A percentile compares a stretch with the other conserved stretches of the same genome.
These are phyloP conservation scores for Helleia helle DNA, from an alignment of 2,888 invertebrate species.

Conservation along the genomic window DNA sequence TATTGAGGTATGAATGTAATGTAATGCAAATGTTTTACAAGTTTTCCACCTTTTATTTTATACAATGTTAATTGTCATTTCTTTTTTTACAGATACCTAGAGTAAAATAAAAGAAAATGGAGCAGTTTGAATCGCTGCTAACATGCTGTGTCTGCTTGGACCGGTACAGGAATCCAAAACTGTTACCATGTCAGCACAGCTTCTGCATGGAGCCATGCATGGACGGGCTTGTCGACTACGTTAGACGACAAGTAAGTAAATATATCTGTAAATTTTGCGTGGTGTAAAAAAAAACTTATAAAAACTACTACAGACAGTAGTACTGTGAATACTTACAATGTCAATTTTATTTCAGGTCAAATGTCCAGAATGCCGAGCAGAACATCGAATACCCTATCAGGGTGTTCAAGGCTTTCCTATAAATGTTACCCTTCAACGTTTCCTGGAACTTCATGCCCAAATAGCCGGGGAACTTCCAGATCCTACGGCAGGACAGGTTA, in stretches of 20 bases:
- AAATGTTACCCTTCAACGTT: constrained; percentile 95
- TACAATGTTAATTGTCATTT: too few species aligned
- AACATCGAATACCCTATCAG: constrained; percentile 96
- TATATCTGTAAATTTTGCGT: too few species aligned
- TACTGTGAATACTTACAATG: not conserved
- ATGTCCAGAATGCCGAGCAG: constrained; percentile 98
- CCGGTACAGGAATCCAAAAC: constrained; percentile 97
- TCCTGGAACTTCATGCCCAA: constrained; percentile 94
- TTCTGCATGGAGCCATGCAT: constrained; percentile 99
- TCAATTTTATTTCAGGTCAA: constrained; percentile 79
- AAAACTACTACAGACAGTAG: too few species aligned
- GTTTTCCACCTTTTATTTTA: too few species aligned
- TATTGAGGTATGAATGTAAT: too few species aligned
- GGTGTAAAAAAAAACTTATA: too few species aligned
- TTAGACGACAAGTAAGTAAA: constrained; percentile 85
- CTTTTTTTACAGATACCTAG: constrained; percentile 48
- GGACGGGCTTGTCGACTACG: constrained; percentile 96
- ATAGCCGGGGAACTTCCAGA: constrained; percentile 93
- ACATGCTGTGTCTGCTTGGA: constrained; percentile 99
- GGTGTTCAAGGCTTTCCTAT: constrained; percentile 96
- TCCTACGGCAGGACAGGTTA: constrained; percentile 91
- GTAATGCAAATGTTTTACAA: too few species aligned
- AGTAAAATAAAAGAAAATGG: constrained; percentile 74
- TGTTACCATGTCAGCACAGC: constrained; percentile 99
- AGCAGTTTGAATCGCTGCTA: constrained; percentile 97